Evolutionary conservation across 1,140 invertebrate genomes (phyloP).

Genomic region (Mactra quadrangularis): DNA sequence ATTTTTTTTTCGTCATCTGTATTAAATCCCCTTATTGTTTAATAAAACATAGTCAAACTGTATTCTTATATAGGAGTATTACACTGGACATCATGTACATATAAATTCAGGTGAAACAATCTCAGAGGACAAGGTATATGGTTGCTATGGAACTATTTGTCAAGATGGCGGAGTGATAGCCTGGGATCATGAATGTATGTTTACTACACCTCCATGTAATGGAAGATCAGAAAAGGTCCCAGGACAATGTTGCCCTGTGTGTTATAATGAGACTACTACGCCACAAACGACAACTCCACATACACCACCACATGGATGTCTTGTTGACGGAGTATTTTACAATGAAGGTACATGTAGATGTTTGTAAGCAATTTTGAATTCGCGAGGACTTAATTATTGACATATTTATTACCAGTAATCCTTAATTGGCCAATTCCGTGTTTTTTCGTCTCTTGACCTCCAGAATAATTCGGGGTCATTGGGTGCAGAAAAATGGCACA

Average conservation of each 20-base stretch:
- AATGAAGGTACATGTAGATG: too few relatives aligned
- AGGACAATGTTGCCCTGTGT: slow-evolving; percentile 22
- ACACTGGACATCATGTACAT: too few relatives aligned
- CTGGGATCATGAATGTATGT: slow-evolving; percentile 5
- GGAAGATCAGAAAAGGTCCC: neutral
- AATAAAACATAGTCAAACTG: too few relatives aligned
- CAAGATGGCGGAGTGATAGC: neutral
- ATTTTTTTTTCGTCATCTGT: too few relatives aligned
- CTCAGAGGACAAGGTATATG: neutral
- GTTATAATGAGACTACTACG: neutral
- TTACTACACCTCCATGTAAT: neutral
- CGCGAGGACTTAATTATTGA: neutral
- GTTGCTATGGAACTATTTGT: slow-evolving; percentile 16
- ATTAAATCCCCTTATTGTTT: too few relatives aligned
- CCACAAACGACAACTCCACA: slow-evolving; percentile 1
- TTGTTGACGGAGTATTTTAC: neutral
- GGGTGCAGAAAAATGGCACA: too few relatives aligned
- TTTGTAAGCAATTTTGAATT: too few relatives aligned
- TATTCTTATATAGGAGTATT: too few relatives aligned
- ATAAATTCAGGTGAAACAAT: neutral
- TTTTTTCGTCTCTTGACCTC: too few relatives aligned
- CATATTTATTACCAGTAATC: neutral
- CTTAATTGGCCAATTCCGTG: too few relatives aligned
- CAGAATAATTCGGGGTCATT: too few relatives aligned
- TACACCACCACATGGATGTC: neutral